A percentile compares a stretch with the other conserved stretches of the same genome.
Conservation (phyloP, 2,113 vertebrate species). For the Rutilus rutilus region DNA sequence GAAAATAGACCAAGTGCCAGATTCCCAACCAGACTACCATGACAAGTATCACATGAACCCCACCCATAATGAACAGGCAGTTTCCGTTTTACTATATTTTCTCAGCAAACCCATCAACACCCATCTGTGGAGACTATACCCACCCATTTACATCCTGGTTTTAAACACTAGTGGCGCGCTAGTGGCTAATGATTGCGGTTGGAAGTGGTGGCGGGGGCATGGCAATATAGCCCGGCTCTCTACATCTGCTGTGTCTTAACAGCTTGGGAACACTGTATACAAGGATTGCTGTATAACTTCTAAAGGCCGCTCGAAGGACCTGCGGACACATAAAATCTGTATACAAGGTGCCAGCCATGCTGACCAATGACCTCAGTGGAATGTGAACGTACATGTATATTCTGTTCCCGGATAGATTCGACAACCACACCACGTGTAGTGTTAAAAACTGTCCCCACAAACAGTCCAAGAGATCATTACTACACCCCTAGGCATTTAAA, state of each 20-base stretch:
- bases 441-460: slow-evolving; percentile 67
- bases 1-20: slow-evolving; percentile 35
- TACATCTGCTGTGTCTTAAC: slow-evolving; percentile 60
- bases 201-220: not conserved
- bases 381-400: slow-evolving; percentile 69
- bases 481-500: slow-evolving; percentile 43
- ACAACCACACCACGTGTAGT: slow-evolving; percentile 70
- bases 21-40: slow-evolving; percentile 34
- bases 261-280: slow-evolving; percentile 68
- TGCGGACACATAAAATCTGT: slow-evolving; percentile 66
- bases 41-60: slow-evolving; percentile 31
- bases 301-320: slow-evolving; percentile 45
- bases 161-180: not conserved
- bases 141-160: slow-evolving; percentile 1
- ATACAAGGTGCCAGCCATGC: slow-evolving; percentile 75
- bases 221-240: slow-evolving; percentile 16
- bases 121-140: slow-evolving; percentile 14
- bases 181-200: slow-evolving; percentile 30
- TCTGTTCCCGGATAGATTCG: slow-evolving; percentile 65
- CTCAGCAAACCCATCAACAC: slow-evolving; percentile 37
- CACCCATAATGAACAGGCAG: slow-evolving; percentile 37
- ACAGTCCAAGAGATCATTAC: slow-evolving; percentile 40
- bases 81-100: slow-evolving; percentile 59
- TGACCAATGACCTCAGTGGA: slow-evolving; percentile 70
- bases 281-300: slow-evolving; percentile 54